Conservation (phyloP, 2,888 invertebrate species). For the Caenorhabditis imperialis region DNA sequence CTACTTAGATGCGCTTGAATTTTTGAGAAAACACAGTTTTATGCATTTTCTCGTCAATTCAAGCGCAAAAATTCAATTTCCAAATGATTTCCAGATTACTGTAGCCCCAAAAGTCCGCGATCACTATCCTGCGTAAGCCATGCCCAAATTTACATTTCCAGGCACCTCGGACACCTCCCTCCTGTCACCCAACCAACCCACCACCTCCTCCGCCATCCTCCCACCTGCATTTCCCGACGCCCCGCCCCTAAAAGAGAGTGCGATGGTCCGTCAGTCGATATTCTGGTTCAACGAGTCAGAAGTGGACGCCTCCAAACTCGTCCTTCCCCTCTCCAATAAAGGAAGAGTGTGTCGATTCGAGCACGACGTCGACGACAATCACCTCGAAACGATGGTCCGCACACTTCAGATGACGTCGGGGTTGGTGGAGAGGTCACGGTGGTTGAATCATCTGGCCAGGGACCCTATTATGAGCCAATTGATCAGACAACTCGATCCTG, state of each 20-base stretch:
- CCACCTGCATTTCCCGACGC: neutral
- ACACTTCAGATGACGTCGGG: conserved; percentile 47
- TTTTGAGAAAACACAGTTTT: too few species aligned
- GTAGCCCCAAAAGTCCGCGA: too few species aligned
- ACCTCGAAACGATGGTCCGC: conserved; percentile 42
- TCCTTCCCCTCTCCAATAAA: conserved; percentile 37
- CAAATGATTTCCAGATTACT: too few species aligned
- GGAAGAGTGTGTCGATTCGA: conserved; percentile 51
- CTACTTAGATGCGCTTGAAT: too few species aligned
- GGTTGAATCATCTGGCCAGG: conserved; percentile 55
- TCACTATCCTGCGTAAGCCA: too few species aligned
- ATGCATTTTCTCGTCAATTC: too few species aligned
- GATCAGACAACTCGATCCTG: conserved; percentile 35
- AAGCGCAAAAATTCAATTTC: too few species aligned
- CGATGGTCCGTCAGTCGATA: conserved; percentile 41
- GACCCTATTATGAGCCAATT: conserved; percentile 50
- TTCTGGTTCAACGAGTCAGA: conserved; percentile 55
- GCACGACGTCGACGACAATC: conserved; percentile 45
- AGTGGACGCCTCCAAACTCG: conserved; percentile 41
- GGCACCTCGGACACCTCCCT: conserved; percentile 37
- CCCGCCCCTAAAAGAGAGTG: conserved; percentile 9
- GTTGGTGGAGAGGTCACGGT: conserved; percentile 52
- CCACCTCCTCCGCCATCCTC: neutral
- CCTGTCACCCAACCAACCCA: conserved; percentile 4
- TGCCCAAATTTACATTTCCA: too few species aligned